Percentiles rank a stretch among this genome's conserved stretches.
phyloP scores from a whole-genome alignment of 2,797 vertebrate genomes.

The Gymnopithys bicolor region DNA sequence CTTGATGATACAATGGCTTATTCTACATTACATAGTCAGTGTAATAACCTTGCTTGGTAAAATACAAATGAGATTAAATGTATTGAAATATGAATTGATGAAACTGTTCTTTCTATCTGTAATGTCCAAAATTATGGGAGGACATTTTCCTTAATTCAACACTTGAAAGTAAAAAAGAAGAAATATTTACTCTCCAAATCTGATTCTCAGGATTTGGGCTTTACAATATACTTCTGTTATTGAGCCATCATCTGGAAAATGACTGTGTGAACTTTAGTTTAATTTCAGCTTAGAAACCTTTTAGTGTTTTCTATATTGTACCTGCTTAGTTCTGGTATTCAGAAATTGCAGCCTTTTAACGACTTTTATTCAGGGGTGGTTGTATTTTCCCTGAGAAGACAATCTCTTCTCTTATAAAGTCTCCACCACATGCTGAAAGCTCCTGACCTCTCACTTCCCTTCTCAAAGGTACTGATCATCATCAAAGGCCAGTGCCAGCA shows the following conservation, averaged over 20 bases:
- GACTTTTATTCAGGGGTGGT: slow-evolving; percentile 36
- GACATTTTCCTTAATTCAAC: not conserved
- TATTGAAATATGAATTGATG: not conserved
- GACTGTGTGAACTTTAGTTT: not conserved
- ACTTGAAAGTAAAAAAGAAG: not conserved
- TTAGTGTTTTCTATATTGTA: not conserved
- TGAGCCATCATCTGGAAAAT: not conserved
- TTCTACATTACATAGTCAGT: not conserved
- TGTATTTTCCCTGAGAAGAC: slow-evolving; percentile 45
- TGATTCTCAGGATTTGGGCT: not conserved
- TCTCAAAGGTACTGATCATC: slow-evolving; percentile 58
- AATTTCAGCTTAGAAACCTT: not conserved
- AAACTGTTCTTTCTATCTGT: not conserved
- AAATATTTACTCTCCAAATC: not conserved
- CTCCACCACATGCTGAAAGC: slow-evolving; percentile 52
- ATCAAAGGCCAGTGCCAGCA: slow-evolving; percentile 61
- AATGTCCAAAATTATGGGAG: not conserved
- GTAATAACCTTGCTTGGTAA: not conserved
- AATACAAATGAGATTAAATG: not conserved
- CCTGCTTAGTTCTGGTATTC: not conserved
- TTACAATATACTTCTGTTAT: not conserved
- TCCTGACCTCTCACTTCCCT: slow-evolving; percentile 60
- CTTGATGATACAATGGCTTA: not conserved
- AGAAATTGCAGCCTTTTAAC: not conserved
- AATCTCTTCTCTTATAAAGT: slow-evolving; percentile 34